Conservation (phyloP, 1,140 invertebrate genomes). For the Aphelinus certus region DNA sequence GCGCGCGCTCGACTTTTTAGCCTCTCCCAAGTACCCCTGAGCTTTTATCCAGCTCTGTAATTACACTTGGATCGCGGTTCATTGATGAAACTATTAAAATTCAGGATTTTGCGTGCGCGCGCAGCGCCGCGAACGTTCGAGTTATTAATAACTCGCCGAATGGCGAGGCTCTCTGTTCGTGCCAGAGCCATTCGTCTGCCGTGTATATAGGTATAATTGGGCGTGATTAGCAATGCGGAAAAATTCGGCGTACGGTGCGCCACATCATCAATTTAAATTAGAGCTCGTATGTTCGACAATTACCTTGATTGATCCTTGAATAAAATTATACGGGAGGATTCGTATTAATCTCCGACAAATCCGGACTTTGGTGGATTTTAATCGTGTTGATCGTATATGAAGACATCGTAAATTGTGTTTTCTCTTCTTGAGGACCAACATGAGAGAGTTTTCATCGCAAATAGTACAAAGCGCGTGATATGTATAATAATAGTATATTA, state of each 20-base stretch:
- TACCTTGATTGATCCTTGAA: conserved; percentile 3
- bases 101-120: background rate
- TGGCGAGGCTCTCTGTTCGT: background rate
- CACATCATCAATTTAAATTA: background rate
- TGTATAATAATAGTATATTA: no score
- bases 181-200: no score
- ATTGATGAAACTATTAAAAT: conserved; percentile 16
- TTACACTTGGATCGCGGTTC: background rate
- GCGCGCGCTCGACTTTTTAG: background rate
- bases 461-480: no score
- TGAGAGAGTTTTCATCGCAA: no score
- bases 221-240: background rate
- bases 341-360: no score
- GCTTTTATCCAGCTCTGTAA: background rate
- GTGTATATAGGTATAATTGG: background rate
- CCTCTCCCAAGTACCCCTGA: background rate
- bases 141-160: conserved; percentile 6
- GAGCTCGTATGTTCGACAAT: conserved; percentile 3
- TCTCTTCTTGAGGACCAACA: no score
- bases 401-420: no score
- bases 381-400: no score
- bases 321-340: background rate
- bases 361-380: no score
- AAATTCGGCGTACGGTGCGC: background rate
- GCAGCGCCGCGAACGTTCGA: no score